Evolutionary conservation across 2,888 invertebrate species (phyloP).

Genomic region (Drosophila limbata): DNA sequence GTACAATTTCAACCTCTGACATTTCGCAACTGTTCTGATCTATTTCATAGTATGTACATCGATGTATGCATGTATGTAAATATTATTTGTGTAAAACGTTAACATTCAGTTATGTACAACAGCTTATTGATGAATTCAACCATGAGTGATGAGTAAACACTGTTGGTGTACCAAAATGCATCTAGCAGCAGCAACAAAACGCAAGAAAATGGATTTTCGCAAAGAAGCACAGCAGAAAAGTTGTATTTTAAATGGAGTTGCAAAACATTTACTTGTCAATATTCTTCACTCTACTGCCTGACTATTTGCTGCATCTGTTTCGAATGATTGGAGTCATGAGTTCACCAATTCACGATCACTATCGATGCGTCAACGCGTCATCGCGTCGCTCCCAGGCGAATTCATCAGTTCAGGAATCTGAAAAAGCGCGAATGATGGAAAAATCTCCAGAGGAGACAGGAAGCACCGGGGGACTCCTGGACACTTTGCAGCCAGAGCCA

Average conservation of each 20-base stretch:
- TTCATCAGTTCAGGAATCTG: conserved; percentile 37
- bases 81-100: conserved; percentile 1
- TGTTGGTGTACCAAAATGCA: conserved; percentile 45
- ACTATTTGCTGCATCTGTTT: conserved; percentile 58
- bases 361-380: conserved; percentile 41
- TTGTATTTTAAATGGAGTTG: conserved; percentile 51
- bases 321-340: conserved; percentile 64
- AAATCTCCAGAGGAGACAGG: conserved; percentile 22
- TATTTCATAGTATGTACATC: conserved; percentile 60
- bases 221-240: conserved; percentile 28
- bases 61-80: conserved; percentile 8
- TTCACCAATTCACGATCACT: conserved; percentile 66
- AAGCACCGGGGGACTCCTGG: conserved; percentile 37
- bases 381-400: conserved; percentile 25
- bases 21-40: conserved; percentile 62
- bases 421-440: conserved; percentile 39
- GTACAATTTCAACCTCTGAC: conserved; percentile 17
- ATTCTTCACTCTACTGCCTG: conserved; percentile 57
- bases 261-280: conserved; percentile 50
- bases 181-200: conserved; percentile 37
- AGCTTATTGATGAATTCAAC: conserved; percentile 37
- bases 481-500: conserved; percentile 57
- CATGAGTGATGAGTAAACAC: conserved; percentile 52
- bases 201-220: conserved; percentile 59
- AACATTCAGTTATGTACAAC: conserved; percentile 10